Evolutionary conservation across 2,113 vertebrate genomes (phyloP).

Genomic region (Trochalopteron elliotii): DNA sequence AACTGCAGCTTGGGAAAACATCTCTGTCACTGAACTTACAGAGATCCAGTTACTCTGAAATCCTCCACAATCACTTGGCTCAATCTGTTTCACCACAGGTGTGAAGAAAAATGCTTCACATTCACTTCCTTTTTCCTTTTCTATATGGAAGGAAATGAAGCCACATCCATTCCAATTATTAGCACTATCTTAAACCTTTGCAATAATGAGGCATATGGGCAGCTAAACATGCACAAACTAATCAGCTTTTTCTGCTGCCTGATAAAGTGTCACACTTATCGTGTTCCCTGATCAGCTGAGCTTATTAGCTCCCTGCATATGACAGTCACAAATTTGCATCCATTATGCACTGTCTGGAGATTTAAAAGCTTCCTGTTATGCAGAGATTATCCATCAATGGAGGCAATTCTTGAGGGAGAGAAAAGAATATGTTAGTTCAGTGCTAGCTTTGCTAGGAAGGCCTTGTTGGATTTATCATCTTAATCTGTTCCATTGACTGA

Average conservation of each 20-base stretch:
- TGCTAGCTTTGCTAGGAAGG: neutral
- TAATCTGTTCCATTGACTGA: constrained; percentile 17
- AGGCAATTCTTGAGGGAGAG: constrained; percentile 18
- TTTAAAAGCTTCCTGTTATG: constrained; percentile 39
- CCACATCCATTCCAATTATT: constrained; percentile 26
- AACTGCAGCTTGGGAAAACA: neutral
- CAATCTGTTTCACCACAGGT: neutral
- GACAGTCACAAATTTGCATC: constrained; percentile 47
- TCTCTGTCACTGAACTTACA: neutral
- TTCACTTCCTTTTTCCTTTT: neutral
- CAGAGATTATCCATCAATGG: constrained; percentile 34
- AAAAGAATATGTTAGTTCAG: constrained; percentile 11
- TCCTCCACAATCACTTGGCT: neutral
- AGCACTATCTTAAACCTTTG: neutral
- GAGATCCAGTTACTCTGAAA: neutral
- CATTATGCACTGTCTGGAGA: constrained; percentile 43
- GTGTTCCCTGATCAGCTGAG: constrained; percentile 5
- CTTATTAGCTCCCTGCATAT: constrained; percentile 31
- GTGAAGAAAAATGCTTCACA: neutral
- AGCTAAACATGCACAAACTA: constrained; percentile 51
- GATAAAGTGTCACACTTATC: constrained; percentile 39
- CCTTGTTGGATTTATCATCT: constrained; percentile 51
- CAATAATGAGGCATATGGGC: constrained; percentile 9
- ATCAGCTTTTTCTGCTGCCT: constrained; percentile 43
- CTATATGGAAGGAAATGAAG: neutral